Percentiles rank a stretch among this genome's conserved stretches.
These are phyloP conservation scores for Aphaenogaster floridana DNA, from an alignment of 1,140 invertebrate genomes.

Conservation along the genomic window DNA sequence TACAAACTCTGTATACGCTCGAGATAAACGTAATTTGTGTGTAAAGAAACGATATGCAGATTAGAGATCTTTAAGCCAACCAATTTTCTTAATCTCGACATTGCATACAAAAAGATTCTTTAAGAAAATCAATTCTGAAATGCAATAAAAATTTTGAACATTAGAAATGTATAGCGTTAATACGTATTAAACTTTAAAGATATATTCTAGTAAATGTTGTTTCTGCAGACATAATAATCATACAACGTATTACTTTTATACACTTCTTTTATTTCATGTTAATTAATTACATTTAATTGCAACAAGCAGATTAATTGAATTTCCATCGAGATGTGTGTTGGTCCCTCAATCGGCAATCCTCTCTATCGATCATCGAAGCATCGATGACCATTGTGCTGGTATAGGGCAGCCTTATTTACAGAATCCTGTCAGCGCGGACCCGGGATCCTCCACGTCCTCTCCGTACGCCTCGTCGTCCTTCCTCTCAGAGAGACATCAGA, in stretches of 20 bases:
- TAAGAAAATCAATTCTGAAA: neutral
- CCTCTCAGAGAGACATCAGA: constrained; percentile 66
- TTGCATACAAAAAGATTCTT: neutral
- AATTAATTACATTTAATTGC: constrained; percentile 7
- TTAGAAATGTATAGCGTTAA: neutral
- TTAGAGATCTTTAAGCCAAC: neutral
- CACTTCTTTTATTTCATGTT: neutral
- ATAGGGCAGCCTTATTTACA: constrained; percentile 65
- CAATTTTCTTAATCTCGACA: neutral
- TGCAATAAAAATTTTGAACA: neutral
- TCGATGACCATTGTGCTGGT: constrained; percentile 58
- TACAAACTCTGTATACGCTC: neutral
- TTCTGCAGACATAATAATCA: neutral
- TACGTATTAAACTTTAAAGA: neutral
- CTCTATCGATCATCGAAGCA: constrained; percentile 39
- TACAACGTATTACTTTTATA: neutral
- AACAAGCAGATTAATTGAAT: constrained; percentile 5
- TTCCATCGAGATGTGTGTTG: neutral
- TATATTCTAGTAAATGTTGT: neutral
- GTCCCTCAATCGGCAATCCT: constrained; percentile 13
- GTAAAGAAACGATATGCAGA: neutral
- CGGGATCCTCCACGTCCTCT: constrained; percentile 37
- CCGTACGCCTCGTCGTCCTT: constrained; percentile 48
- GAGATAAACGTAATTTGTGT: constrained; percentile 30
- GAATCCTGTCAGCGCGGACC: constrained; percentile 57